Evolutionary conservation across 30 jellyfish, hydroid and myxozoan genomes (phyloP), one percentile per base, ranked within the genome.

Genomic region (Pseudorhiza aurosa): DNA sequence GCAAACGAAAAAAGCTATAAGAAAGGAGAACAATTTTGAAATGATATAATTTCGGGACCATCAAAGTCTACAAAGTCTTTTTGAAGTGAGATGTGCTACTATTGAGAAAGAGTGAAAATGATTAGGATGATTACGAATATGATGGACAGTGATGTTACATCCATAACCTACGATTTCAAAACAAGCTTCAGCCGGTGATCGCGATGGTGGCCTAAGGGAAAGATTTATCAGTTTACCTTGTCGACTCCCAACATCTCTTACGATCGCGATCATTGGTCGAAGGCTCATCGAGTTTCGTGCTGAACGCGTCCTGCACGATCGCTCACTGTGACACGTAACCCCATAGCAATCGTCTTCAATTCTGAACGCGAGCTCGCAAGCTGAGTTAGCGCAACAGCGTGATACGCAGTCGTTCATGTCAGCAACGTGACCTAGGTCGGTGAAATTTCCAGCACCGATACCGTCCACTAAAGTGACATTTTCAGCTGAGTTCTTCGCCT

Each of bases 291-390:
- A 81, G 57, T 92, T 92, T 50, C 95, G 72, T 30, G 98, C 98
- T 0, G 95, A 86, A 12, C 98, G 88, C 45, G 96, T 92, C 47
- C 87, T 65, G 47, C 98, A 92, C 30, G 95, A 68, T 22, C 65
- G 87, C 31, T 79, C 88, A 57, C 95, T 92, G 82, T 77, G 72
- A 58, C 98, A 92, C 1, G 87, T 85, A 27, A 92, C 96, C 24
- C 98, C 98, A 71, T 92, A 92, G 24, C 98, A 92, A 51, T 92
- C 98, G 15, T 75, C 91, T 64, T 92, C 95, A 22, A 92, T 92
- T 51, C 81, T 75, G 70, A 92, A 92, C 2, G 98, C 98, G 32
- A 92, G 75, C 32, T 92, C 91, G 67, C 98, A 92, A n/a, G 60
- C 36, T 14, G 85, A 60, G 60, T 85, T 93, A 24, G 60, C 59